phyloP scores from a whole-genome alignment of 2,113 vertebrate genomes.

The Platysternon megacephalum region DNA sequence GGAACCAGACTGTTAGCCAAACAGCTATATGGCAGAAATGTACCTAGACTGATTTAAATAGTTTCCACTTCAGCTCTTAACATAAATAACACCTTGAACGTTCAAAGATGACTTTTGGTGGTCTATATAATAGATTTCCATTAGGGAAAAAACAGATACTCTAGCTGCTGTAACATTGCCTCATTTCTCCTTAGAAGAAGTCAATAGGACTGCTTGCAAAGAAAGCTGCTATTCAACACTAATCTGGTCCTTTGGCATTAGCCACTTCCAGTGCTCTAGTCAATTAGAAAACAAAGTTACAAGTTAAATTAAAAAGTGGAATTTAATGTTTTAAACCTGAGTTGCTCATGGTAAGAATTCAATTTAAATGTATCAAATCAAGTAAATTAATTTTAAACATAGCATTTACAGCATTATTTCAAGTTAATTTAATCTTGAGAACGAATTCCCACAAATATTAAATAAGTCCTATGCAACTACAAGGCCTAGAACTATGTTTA shows the following conservation, averaged over 20 bases:
- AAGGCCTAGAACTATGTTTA: not conserved
- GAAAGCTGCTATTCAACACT: fast-evolving
- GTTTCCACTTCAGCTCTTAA: not conserved
- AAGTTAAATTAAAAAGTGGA: not conserved
- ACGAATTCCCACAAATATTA: not conserved
- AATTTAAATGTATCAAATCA: not conserved
- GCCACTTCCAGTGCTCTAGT: not conserved
- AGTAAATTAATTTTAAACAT: not conserved
- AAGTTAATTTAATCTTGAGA: not conserved
- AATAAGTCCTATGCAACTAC: not conserved
- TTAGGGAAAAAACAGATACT: not conserved
- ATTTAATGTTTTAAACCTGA: not conserved
- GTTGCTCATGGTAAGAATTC: not conserved
- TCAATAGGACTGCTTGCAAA: not conserved
- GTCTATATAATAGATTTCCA: not conserved
- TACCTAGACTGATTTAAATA: not conserved
- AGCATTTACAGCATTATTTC: not conserved
- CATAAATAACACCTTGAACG: not conserved
- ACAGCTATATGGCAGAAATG: not conserved
- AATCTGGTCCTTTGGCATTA: fast-evolving
- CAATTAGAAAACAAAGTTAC: not conserved
- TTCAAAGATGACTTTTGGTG: not conserved
- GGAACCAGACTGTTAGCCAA: not conserved
- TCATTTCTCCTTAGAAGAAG: too few species aligned
- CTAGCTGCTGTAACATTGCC: not conserved